Percentiles rank a stretch among this genome's conserved stretches.
These are phyloP conservation scores for Saiga tatarica DNA, from an alignment of 2,113 vertebrate species.

Conservation along the genomic window DNA sequence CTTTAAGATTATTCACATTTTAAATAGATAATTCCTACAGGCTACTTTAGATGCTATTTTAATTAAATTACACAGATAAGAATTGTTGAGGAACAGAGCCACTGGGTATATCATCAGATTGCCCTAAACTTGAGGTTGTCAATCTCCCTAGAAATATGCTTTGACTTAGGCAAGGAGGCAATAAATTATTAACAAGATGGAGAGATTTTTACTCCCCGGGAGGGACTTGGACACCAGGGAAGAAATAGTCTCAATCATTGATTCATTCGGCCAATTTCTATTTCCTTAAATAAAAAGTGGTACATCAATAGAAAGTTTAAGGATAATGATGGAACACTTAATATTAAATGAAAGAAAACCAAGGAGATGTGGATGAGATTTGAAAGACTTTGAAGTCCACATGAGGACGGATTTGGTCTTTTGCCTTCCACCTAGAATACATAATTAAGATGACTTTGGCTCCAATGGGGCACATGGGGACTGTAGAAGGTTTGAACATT, in stretches of 20 bases:
- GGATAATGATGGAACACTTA: slow-evolving; percentile 43
- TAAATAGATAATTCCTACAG: neutral
- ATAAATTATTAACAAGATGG: neutral
- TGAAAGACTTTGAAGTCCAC: slow-evolving; percentile 50
- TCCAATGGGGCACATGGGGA: slow-evolving; percentile 35
- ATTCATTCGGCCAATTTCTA: slow-evolving; percentile 33
- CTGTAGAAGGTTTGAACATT: slow-evolving; percentile 44
- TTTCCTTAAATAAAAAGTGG: slow-evolving; percentile 59
- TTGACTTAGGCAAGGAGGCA: neutral
- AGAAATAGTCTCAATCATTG: slow-evolving; percentile 21
- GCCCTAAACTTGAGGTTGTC: neutral
- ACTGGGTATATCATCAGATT: neutral
- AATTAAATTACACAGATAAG: neutral
- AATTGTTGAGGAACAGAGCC: neutral
- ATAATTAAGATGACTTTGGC: slow-evolving; percentile 62
- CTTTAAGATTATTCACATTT: neutral
- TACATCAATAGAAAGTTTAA: slow-evolving; percentile 43
- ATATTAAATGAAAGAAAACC: slow-evolving; percentile 65
- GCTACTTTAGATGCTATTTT: neutral
- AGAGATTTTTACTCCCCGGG: neutral
- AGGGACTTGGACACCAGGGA: neutral
- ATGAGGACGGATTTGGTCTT: slow-evolving; percentile 37
- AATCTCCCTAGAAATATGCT: neutral
- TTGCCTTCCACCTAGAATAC: slow-evolving; percentile 61
- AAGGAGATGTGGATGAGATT: slow-evolving; percentile 29